Percentiles rank a stretch among this genome's conserved stretches.
These are phyloP conservation scores for Bombus polaris DNA, from an alignment of 1,140 invertebrate genomes.

Conservation along the genomic window DNA sequence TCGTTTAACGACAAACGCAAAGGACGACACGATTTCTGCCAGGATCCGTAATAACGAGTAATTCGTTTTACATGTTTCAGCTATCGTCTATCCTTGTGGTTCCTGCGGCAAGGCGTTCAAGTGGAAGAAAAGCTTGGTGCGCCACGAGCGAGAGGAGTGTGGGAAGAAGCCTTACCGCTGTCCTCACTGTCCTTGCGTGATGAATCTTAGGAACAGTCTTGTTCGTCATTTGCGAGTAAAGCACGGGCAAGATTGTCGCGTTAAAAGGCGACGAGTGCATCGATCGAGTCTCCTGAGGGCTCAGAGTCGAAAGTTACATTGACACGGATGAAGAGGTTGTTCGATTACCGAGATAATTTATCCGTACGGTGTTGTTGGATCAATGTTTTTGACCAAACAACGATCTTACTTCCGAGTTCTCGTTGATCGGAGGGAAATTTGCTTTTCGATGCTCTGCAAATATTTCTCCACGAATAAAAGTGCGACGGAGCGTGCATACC, in stretches of 20 bases:
- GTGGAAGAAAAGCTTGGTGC: slow-evolving; percentile 84
- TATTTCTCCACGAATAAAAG: not conserved
- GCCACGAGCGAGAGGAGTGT: slow-evolving; percentile 85
- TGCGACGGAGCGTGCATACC: not conserved
- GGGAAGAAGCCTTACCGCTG: slow-evolving; percentile 15
- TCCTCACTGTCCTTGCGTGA: slow-evolving; percentile 7
- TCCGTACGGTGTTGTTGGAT: not conserved
- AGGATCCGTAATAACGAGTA: not conserved
- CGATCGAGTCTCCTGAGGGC: too few relatives aligned
- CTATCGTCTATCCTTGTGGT: not conserved
- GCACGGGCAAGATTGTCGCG: slow-evolving; percentile 52
- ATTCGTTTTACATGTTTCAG: slow-evolving; percentile 60
- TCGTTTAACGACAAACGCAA: not conserved
- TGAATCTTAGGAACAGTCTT: slow-evolving; percentile 18
- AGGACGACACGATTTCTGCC: not conserved
- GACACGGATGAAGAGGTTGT: not conserved
- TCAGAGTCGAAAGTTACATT: not conserved
- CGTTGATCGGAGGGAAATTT: not conserved
- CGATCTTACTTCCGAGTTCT: not conserved
- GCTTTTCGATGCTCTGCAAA: not conserved
- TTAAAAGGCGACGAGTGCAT: not conserved
- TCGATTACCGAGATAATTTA: not conserved
- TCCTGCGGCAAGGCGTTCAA: slow-evolving; percentile 84
- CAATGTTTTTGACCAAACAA: not conserved
- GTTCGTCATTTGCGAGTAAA: slow-evolving; percentile 43